Base-by-base conservation (phyloP, 2,797 vertebrate species). In the Craterocephalus amniculus region DNA sequence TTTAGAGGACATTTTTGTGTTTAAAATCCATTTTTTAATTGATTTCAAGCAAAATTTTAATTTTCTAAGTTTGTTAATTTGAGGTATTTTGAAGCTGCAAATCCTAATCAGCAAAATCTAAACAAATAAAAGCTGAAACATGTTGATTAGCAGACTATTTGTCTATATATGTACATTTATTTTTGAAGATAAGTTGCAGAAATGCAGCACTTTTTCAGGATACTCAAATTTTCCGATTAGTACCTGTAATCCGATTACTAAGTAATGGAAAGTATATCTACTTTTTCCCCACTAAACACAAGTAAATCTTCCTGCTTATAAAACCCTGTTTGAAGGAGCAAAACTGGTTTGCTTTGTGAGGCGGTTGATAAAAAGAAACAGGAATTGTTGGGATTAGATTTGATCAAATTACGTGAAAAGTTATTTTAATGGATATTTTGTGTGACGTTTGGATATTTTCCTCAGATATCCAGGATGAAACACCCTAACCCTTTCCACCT, bases 401-500 rank as follows among this genome's bases (percentile, higher is more conserved):
- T 10, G 1, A 45, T 20, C 20, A 20, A 9, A 7, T 20, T 9
- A 20, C 20, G 43, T 45, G 43, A 45, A 45, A 20, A 20, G 40
- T 45, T n/a, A 3, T 9, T 10, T 8, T n/a, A 45, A 9, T 45
- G 6, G 18, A 43, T 2, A 48, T 48, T 48, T 20, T 43, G 38
- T 31, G 3, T 49, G n/a, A 3, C 22, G 45, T 40, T 65, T 32
- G 22, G 11, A 63, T 72, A 8, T 70, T 63, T 8, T 24, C 32
- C 18, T 65, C 76, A 93, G 97, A 89, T 87, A 36, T 83, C 93
- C 69, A 95, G 92, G 87, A 95, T 94, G 89, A 98, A 95, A 75
- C 94, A 95, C 74, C 95, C 96, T 34, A 98, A 96, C 91, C 96
- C 96, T 0, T 97, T 98, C 90, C 89, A 96, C 80, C 91, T 96